Conservation (phyloP, 2,888 invertebrate genomes). For the Callyntrura guangdongensis region DNA sequence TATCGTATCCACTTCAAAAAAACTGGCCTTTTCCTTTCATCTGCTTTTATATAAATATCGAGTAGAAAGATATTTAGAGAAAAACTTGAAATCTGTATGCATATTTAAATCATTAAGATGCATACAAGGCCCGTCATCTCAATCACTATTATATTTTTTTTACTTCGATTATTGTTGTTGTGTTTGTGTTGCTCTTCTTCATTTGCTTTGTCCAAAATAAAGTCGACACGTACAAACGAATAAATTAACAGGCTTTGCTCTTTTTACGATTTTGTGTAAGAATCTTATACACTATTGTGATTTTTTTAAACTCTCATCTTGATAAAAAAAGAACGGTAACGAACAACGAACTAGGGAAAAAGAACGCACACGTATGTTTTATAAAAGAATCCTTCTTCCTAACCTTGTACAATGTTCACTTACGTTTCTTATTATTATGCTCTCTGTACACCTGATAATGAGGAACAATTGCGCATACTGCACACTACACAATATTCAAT, state of each 20-base stretch:
- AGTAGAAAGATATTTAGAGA: background rate
- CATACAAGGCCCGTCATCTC: slow-evolving; percentile 66
- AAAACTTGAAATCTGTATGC: background rate
- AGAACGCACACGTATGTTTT: slow-evolving; percentile 37
- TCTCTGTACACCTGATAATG: slow-evolving; percentile 54
- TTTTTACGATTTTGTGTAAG: slow-evolving; percentile 51
- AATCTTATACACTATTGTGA: slow-evolving; percentile 5
- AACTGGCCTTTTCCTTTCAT: background rate
- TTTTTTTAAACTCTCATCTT: background rate
- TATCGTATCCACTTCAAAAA: background rate
- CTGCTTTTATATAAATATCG: background rate
- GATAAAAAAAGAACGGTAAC: slow-evolving; percentile 60
- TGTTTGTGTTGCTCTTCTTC: slow-evolving; percentile 53
- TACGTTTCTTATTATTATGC: slow-evolving; percentile 44
- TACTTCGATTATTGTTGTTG: slow-evolving; percentile 7
- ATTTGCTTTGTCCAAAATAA: slow-evolving; percentile 47
- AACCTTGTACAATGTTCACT: slow-evolving; percentile 79
- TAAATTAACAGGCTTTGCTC: slow-evolving; percentile 6
- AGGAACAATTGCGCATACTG: background rate
- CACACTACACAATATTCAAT: background rate
- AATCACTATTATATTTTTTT: slow-evolving; percentile 36
- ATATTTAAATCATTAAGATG: slow-evolving; percentile 46
- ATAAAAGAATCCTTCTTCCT: slow-evolving; percentile 51
- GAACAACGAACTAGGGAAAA: slow-evolving; percentile 55
- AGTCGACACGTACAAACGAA: background rate